A percentile compares a stretch with the other conserved stretches of the same genome.
These are phyloP conservation scores for Ceratina japonica DNA, from an alignment of 1,140 invertebrate species.

Conservation along the genomic window DNA sequence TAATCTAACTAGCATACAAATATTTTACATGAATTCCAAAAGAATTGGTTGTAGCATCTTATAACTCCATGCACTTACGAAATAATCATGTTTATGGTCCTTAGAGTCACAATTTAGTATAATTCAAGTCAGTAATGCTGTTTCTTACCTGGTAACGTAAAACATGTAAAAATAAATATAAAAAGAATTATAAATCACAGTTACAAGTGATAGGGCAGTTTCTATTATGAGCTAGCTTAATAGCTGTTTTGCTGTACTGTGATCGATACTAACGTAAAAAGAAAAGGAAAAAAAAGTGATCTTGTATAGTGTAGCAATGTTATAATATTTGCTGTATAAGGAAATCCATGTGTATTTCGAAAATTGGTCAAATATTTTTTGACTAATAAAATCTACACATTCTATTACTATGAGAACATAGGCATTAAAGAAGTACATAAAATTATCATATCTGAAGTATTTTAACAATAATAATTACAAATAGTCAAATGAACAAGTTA, in stretches of 20 bases:
- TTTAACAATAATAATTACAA: constrained; percentile 18
- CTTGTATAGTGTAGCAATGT: neutral
- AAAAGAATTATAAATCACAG: constrained; percentile 52
- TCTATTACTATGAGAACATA: constrained; percentile 20
- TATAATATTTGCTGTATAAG: neutral
- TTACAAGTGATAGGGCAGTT: constrained; percentile 43
- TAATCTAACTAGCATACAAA: constrained; percentile 39
- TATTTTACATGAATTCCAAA: constrained; percentile 38
- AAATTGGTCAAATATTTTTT: constrained; percentile 26
- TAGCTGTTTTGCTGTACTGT: constrained; percentile 20
- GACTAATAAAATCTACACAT: constrained; percentile 16
- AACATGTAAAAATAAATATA: constrained; percentile 50
- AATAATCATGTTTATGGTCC: constrained; percentile 42
- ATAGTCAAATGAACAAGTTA: constrained; percentile 6
- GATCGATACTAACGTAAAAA: constrained; percentile 11
- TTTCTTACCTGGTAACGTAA: constrained; percentile 41
- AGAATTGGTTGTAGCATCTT: constrained; percentile 37
- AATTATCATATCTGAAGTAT: constrained; percentile 3
- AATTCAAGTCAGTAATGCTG: constrained; percentile 35
- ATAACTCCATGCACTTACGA: constrained; percentile 35
- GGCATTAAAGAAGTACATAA: constrained; percentile 28
- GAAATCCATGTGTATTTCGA: constrained; percentile 28
- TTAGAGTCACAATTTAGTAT: constrained; percentile 38
- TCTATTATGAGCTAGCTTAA: constrained; percentile 31
- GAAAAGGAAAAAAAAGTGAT: neutral